Base-by-base conservation (phyloP, 2,888 invertebrate species). In the Tachina grossa region DNA sequence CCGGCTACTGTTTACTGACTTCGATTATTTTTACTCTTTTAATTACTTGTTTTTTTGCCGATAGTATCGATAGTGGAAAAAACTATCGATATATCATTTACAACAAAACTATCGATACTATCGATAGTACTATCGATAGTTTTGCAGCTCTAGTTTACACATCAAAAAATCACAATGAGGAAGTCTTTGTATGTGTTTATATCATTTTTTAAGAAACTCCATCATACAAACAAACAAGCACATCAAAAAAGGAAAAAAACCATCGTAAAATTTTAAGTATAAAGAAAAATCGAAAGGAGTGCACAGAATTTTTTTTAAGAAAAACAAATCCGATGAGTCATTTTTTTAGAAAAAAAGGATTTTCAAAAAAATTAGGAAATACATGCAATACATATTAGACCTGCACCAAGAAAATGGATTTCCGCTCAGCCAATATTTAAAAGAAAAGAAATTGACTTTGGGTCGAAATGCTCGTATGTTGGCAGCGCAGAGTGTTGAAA, bases 391-490 rank as follows among this genome's bases (percentile, higher is more conserved):
- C n/a, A n/a, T n/a, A n/a, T 87, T 88, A 65, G 89, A 88, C 0
- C 82, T 86, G 19, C 91, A 91, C 79, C 89, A 87, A 0, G 91
- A 90, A 0, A 88, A 88, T 22, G 95, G 96, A 0, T 96, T 96
- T 89, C 97, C 97, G 0, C 93, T 97, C 93, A 95, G 96, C 59
- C 88, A 93, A 6, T 94, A 93, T 92, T 92, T 97, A 57, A 93
- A 90, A 89, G 92, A 94, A 87, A 92, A 92, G 77, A 91, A 93
- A 55, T 93, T 93, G 86, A 89, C 88, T 55, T 90, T 97, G 13
- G 96, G 96, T 0, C 93, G 96, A 65, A 97, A 96, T 91, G 96
- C 97, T 0, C 94, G 97, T 84, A 98, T 98, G 97, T 92, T 98
- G 53, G 96, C 97, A 0, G 95, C 96, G 0, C 98, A 98, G 91